phyloP scores from a whole-genome alignment of 35 echinoderm and acorn worm genomes.

The Nesometra sesokonis region DNA sequence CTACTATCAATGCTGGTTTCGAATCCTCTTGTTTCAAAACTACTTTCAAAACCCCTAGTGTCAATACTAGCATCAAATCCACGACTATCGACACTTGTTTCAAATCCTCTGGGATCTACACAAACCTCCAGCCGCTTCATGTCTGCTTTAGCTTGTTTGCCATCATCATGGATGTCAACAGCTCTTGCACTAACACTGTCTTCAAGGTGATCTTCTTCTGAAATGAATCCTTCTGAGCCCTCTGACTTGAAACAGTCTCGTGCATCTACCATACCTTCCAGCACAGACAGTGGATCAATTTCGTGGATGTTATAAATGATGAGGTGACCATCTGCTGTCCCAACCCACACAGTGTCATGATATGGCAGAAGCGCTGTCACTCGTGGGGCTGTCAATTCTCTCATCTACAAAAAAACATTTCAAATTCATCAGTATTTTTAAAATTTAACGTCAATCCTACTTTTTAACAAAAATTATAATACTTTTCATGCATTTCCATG shows the following conservation, averaged over 20 bases:
- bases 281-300: not conserved
- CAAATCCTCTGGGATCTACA: not conserved
- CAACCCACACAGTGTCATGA: conserved; percentile 75
- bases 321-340: conserved; percentile 75
- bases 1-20: not conserved
- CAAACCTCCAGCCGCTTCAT: not conserved
- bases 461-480: no score
- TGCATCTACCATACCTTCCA: not conserved
- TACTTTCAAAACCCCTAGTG: not conserved
- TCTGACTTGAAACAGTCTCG: not conserved
- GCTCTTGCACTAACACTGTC: not conserved
- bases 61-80: not conserved
- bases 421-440: no score
- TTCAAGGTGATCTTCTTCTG: not conserved
- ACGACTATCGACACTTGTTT: not conserved
- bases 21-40: not conserved
- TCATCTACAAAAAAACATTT: not conserved
- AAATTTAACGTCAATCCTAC: not conserved
- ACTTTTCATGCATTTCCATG: no score
- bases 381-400: conserved; percentile 31
- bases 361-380: conserved; percentile 64
- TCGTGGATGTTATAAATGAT: conserved; percentile 57
- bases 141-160: not conserved
- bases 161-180: not conserved
- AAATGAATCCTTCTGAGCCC: not conserved